Evolutionary conservation across 2,888 invertebrate species (phyloP).

Genomic region (Lobophora halterata): DNA sequence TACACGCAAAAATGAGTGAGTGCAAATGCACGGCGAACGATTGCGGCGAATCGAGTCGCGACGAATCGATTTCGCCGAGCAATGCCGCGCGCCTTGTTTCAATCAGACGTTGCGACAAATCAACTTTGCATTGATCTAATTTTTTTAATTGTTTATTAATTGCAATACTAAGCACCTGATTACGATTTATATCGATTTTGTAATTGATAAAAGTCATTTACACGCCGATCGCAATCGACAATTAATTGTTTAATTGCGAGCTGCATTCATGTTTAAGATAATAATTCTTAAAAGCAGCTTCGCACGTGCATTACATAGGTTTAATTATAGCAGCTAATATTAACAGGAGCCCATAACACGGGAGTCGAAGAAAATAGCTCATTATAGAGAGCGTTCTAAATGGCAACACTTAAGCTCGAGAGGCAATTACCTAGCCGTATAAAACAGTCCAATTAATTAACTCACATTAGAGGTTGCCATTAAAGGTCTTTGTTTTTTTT

Average conservation of each 20-base stretch:
- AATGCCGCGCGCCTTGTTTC: constrained; percentile 53
- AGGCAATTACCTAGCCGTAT: constrained; percentile 54
- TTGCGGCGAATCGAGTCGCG: constrained; percentile 55
- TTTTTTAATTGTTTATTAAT: constrained; percentile 55
- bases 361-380: constrained; percentile 27
- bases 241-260: constrained; percentile 20
- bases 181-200: constrained; percentile 26
- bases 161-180: constrained; percentile 38
- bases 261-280: constrained; percentile 16
- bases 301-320: constrained; percentile 10
- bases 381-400: constrained; percentile 37
- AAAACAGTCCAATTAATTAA: constrained; percentile 69
- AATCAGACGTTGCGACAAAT: constrained; percentile 58
- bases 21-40: constrained; percentile 54
- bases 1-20: constrained; percentile 53
- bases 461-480: constrained; percentile 55
- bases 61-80: constrained; percentile 70
- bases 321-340: constrained; percentile 23
- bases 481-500: constrained; percentile 64
- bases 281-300: constrained; percentile 9
- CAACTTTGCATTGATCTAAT: constrained; percentile 60
- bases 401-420: constrained; percentile 42
- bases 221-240: constrained; percentile 24
- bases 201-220: constrained; percentile 24
- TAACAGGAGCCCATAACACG: constrained; percentile 20